Base-by-base conservation (phyloP, 1,140 invertebrate species). In the Pristionchus pacificus region DNA sequence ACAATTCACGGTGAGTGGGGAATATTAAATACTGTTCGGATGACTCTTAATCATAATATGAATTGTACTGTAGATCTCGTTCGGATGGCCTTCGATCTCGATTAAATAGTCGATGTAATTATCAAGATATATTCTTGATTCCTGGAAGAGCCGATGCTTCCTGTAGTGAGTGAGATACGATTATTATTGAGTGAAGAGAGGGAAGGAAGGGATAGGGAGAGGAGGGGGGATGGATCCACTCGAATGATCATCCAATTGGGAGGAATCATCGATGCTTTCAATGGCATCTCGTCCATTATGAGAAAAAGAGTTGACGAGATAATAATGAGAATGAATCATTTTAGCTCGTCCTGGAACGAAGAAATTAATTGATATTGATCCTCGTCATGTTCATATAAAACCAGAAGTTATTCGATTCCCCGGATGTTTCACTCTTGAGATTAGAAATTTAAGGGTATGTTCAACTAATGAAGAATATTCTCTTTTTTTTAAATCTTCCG, bases 351-450 rank as follows among this genome's bases (percentile, higher is more conserved):
- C 81, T 2, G 75, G 79, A 32, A 69, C 80, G 0, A 78, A 79
- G 28, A 65, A 68, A 57, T 65, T 83, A 13, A 70, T 83, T 19
- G 81, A 83, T 28, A 74, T 83, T n/a, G 80, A 83, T 60, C 72
- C 81, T 2, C 57, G 71, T 38, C 77, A 80, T 60, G 79, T 83
- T 1, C 80, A 75, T 29, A 84, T 83, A 15, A 76, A 70, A 29
- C 81, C 81, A 1, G 77, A 80, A 19, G 65, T 84, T 13, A 72
- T 83, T 10, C 75, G 77, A 66, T 84, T 83, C 60, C 81, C 81
- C 10, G 81, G 81, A 25, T 83, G 81, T 67, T 83, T 83, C 61
- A 84, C 80, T 14, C 60, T 83, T 15, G 80, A 84, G 77, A 84
- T 83, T 24, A 80, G 77, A 32, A 83, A 83, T 72, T 61, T 83